Evolutionary conservation across 2,113 vertebrate species (phyloP), one percentile per base, ranked within the genome.

Genomic region (Amphiprion percula): DNA sequence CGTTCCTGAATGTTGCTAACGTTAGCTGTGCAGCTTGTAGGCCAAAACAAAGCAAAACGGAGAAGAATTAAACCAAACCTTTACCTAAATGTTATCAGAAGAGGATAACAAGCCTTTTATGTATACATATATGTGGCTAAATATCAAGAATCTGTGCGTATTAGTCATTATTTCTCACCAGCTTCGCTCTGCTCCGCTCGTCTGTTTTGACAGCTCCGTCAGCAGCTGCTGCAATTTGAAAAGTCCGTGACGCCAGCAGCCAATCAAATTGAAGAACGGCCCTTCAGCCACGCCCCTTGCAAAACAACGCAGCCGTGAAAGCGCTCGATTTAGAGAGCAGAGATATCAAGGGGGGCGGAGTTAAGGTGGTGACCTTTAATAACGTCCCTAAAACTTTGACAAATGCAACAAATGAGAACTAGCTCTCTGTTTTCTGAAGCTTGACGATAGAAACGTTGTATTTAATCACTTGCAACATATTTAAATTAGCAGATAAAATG

Each of bases 191-290:
- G 9, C n/a, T 46, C 65, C 24, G 5, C n/a, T 50, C 26, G 19
- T 1, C 56, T 84, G 53, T 81, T 82, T 91, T 86, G 87, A 93
- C 92, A 92, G 85, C 64, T 53, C 60, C 46, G 66, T 74, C 71
- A 60, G 79, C 83, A 62, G 66, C 85, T 30, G 39, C 72, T 14
- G 1, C 41, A 17, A 77, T 93, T 95, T 93, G 66, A 94, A 95
- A 93, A 86, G 5, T 26, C 73, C 23, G 11, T 5, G 26, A 63
- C 8, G 5, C 0, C 16, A 4, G 4, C 54, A 79, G 72, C 93
- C 94, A 94, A 94, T 93, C 86, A 90, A 5, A 55, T 53, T 53
- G 7, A 2, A 33, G 64, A 0, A 23, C 5, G 0, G 5, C 0
- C 3, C 0, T 0, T 4, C 28, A 28, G 14, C 64, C 80, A 68